Evolutionary conservation across 1,140 invertebrate genomes (phyloP).

Genomic region (Drosophila azteca): DNA sequence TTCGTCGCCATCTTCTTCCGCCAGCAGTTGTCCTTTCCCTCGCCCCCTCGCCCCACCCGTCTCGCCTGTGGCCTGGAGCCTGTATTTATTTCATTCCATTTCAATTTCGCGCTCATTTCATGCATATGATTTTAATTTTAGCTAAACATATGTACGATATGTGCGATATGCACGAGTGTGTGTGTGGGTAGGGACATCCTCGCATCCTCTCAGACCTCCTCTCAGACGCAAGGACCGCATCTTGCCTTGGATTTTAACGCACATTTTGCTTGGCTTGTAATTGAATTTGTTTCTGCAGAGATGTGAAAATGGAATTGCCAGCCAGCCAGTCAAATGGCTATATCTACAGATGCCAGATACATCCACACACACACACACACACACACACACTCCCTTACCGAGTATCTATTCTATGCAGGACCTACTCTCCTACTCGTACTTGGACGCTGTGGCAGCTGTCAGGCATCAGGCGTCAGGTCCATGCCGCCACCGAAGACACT

Average conservation of each 20-base stretch:
- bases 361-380: not conserved
- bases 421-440: constrained; percentile 8
- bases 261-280: constrained; percentile 67
- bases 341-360: constrained; percentile 19
- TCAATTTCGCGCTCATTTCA: constrained; percentile 80
- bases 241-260: constrained; percentile 21
- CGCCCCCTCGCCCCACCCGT: not conserved
- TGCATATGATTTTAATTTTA: constrained; percentile 82
- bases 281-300: constrained; percentile 62
- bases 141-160: constrained; percentile 46
- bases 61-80: too few relatives aligned
- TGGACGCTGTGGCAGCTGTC: constrained; percentile 52
- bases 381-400: not conserved
- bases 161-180: constrained; percentile 1
- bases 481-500: not conserved
- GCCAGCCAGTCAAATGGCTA: constrained; percentile 38
- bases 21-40: too few relatives aligned
- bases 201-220: too few relatives aligned
- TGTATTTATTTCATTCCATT: constrained; percentile 76
- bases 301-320: constrained; percentile 60
- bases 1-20: too few relatives aligned
- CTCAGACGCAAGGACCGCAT: not conserved
- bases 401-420: not conserved
- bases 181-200: constrained; percentile 25
- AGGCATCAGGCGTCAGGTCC: constrained; percentile 30